Base-by-base conservation (phyloP, 2,113 vertebrate species). In the Archocentrus centrarchus region DNA sequence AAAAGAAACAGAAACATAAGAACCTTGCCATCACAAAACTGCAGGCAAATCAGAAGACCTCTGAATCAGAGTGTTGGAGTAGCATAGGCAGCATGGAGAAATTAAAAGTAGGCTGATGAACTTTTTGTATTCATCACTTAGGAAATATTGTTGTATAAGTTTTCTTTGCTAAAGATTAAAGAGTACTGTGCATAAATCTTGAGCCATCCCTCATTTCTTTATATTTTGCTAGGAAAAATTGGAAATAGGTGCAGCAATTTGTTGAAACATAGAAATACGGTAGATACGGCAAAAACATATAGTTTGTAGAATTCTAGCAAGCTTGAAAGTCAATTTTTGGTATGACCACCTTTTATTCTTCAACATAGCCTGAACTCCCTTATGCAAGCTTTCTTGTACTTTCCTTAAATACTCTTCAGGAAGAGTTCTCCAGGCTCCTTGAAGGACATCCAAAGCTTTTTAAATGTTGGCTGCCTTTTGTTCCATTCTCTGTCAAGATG, bases 1-100 rank as follows among this genome's bases (percentile, higher is more conserved):
- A 70, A 70, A 68, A 81, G 20, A 63, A 75, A 77, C 37, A 80
- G 64, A 32, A 83, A 80, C 18, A 50, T 58, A 77, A 81, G 13
- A 57, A 11, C 7, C 1, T 64, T 24, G 60, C 32, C 59, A 41
- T 80, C 58, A 66, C 53, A 47, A 79, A 62, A 63, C 47, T 73
- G 35, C 55, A 53, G 58, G 80, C 30, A 83, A 76, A 57, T 6
- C 10, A 32, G 22, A 55, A 59, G 17, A 7, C n/a, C 14, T 70
- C 24, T 70, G 66, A 24, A 53, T 44, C 44, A 0, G 6, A 15
- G 37, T 35, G 58, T 15, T 47, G 58, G 41, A 27, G 24, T 27
- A 70, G 22, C 5, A 11, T 18, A 70, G 44, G 11, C 24, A 70
- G 41, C 27, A 50, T 6, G 50, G 41, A 68, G 22, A 50, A 68